Base-by-base conservation (phyloP, 2,888 invertebrate species). In the Zonitis immaculata region DNA sequence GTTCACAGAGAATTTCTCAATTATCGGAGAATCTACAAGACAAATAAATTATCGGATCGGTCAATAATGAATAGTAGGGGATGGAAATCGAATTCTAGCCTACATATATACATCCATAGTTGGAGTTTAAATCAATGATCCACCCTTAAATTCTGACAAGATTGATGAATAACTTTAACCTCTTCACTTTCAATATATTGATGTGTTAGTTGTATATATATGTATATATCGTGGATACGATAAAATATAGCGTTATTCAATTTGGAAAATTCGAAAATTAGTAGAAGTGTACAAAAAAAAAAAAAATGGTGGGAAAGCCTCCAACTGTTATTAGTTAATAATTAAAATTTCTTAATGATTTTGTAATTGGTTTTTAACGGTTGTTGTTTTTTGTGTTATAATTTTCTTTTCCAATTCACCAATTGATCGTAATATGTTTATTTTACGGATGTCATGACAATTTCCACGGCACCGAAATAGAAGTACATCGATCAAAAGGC, bases 141-240 rank as follows among this genome's bases (percentile, higher is more conserved):
- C 57, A 48, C 35, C 35, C 18, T 16, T 35, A 18, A 44, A 50
- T 47, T 54, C 57, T 44, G 26, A 49, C 47, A 50, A 57, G 61
- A 61, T 61, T 61, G 61, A 61, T 61, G 58, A 57, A 61, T 59
- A 56, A 57, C 59, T 61, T 55, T 52, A 52, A 49, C 56, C 56
- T 56, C 52, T 46, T 49, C 49, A 53, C 53, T 53, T 42, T 39
- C 47, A 28, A 30, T 42, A 43, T 49, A 49, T 45, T n/a, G n/a
- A n/a, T 52, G 52, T 52, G 47, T 26, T 52, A 52, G 22, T 22
- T 22, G 3, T 22, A n/a, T n/a, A n/a, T n/a, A n/a, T n/a, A n/a
- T n/a, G n/a, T n/a, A n/a, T n/a, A 22, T 22, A 22, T 16, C 14
- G 32, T 32, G 14, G n/a, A 4, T 14, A 18, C 35, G 16, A 11